Conservation (phyloP, 2,797 vertebrate genomes). For the Peromyscus aztecus region DNA sequence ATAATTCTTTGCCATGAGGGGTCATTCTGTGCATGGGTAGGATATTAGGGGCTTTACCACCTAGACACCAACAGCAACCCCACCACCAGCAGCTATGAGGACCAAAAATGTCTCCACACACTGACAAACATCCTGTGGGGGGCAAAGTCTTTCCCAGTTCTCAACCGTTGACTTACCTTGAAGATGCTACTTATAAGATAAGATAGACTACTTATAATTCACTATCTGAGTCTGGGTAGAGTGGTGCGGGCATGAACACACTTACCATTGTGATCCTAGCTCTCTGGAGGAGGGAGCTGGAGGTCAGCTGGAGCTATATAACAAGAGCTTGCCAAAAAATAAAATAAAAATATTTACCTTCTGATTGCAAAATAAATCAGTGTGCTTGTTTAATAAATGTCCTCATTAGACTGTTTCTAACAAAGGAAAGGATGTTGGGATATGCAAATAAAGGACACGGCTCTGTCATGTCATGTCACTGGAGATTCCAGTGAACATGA, state of each 20-base stretch:
- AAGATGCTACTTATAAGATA: not conserved
- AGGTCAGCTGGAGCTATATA: not conserved
- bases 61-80: not conserved
- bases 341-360: not conserved
- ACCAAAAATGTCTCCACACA: not conserved
- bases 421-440: not conserved
- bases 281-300: not conserved
- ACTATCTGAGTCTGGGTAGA: not conserved
- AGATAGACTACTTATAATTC: not conserved
- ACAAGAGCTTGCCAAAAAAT: not conserved
- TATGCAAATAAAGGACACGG: not conserved
- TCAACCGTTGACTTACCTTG: not conserved
- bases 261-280: not conserved
- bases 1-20: not conserved
- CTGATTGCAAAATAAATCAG: not conserved
- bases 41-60: not conserved
- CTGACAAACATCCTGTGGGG: not conserved
- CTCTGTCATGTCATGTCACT: no score
- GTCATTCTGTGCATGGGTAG: not conserved
- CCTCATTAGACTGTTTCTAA: not conserved
- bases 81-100: not conserved
- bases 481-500: no score
- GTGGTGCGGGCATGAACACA: not conserved
- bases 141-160: not conserved
- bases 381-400: not conserved